phyloP scores from a whole-genome alignment of 1,140 invertebrate genomes.

The Branchinecta lynchi region DNA sequence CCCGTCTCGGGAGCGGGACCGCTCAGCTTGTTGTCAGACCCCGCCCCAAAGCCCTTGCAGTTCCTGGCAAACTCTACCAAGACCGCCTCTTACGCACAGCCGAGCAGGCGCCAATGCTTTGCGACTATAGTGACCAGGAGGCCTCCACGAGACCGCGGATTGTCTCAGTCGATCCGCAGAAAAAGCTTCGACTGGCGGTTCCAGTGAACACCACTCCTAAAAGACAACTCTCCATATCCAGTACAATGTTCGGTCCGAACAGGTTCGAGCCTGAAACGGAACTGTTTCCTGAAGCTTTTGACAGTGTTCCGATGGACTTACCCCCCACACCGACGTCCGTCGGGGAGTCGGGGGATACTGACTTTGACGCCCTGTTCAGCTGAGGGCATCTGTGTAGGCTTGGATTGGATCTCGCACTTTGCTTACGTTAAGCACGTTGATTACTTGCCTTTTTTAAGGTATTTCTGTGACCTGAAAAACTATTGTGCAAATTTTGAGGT shows the following conservation, averaged over 20 bases:
- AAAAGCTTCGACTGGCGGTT: neutral
- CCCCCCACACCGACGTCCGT: neutral
- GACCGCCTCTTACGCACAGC: neutral
- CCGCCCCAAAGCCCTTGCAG: neutral
- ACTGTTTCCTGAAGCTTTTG: neutral
- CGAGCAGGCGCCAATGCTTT: neutral
- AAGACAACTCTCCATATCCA: neutral
- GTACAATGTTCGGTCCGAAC: neutral
- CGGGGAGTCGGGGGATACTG: neutral
- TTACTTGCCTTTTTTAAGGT: neutral
- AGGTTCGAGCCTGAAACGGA: neutral
- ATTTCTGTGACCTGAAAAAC: constrained; percentile 7
- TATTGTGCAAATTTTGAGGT: neutral
- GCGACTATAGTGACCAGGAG: neutral
- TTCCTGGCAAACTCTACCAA: neutral
- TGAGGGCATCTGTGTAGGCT: neutral
- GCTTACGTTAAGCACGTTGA: constrained; percentile 2
- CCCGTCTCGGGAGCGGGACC: neutral
- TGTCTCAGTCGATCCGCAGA: neutral
- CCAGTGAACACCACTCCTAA: neutral
- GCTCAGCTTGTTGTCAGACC: neutral
- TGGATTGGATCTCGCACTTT: constrained; percentile 10
- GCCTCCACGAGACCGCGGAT: neutral
- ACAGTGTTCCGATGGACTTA: neutral
- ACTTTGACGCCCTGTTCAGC: neutral